A percentile compares a stretch with the other conserved stretches of the same genome.
Evolutionary conservation across 2,888 invertebrate species (phyloP).

Genomic region (Andrena chrysosceles): DNA sequence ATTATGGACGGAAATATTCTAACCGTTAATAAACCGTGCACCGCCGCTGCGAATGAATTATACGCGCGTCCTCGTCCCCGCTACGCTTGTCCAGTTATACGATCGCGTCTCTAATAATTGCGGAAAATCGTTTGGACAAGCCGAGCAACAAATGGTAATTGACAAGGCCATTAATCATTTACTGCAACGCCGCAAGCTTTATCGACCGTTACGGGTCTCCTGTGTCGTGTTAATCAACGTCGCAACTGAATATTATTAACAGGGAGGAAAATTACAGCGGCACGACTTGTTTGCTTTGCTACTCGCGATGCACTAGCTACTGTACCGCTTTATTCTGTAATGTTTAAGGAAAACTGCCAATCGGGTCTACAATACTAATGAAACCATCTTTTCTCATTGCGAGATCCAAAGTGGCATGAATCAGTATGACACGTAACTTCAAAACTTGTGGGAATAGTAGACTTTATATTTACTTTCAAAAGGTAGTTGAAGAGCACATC

Average conservation of each 20-base stretch:
- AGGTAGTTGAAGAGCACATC: neutral
- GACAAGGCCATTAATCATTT: conserved; percentile 79
- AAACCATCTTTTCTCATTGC: too few species aligned
- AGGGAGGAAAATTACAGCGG: conserved; percentile 9
- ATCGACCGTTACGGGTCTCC: conserved; percentile 71
- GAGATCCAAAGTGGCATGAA: too few species aligned
- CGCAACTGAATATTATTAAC: conserved; percentile 52
- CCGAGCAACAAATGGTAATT: conserved; percentile 74
- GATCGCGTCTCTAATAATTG: conserved; percentile 66
- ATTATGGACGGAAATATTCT: conserved; percentile 58
- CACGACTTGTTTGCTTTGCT: neutral
- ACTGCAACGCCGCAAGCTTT: conserved; percentile 65
- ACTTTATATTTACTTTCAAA: neutral
- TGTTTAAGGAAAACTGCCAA: neutral
- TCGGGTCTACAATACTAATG: neutral
- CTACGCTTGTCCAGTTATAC: conserved; percentile 37
- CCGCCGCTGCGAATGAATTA: conserved; percentile 54
- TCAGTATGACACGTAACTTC: too few species aligned
- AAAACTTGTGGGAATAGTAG: too few species aligned
- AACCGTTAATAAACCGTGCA: conserved; percentile 61
- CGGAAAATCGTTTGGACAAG: conserved; percentile 72
- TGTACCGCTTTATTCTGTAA: neutral
- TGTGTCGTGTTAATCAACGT: conserved; percentile 72
- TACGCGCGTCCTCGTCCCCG: conserved; percentile 36
- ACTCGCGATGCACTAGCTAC: neutral